Evolutionary conservation across 2,113 vertebrate genomes (phyloP).

Genomic region (Eublepharis macularius): DNA sequence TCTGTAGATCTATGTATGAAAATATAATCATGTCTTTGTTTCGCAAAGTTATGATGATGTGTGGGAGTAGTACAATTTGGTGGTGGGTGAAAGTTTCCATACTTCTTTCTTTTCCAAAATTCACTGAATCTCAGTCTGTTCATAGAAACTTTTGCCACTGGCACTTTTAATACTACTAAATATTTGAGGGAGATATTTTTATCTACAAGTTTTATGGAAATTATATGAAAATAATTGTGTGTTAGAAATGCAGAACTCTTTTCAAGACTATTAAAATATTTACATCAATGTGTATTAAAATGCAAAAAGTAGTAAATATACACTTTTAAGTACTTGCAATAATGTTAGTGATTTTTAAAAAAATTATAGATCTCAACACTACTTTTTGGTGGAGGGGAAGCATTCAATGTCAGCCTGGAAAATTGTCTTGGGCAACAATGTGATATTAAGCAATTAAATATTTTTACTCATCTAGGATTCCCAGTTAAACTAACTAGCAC

Average conservation of each 20-base stretch:
- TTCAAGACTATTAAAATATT: conserved; percentile 40
- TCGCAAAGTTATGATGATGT: conserved; percentile 39
- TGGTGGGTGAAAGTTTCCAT: conserved; percentile 25
- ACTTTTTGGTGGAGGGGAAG: too few species aligned
- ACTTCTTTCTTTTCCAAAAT: conserved; percentile 44
- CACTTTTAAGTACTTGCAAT: conserved; percentile 16
- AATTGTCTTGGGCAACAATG: too few species aligned
- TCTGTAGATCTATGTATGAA: background rate
- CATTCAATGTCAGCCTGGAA: too few species aligned
- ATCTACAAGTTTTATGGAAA: too few species aligned
- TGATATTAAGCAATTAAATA: too few species aligned
- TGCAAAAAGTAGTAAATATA: conserved; percentile 34
- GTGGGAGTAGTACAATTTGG: conserved; percentile 40
- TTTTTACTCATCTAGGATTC: too few species aligned
- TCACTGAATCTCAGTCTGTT: conserved; percentile 45
- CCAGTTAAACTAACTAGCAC: too few species aligned
- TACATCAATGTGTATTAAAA: conserved; percentile 30
- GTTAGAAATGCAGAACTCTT: conserved; percentile 33
- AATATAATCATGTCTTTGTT: conserved; percentile 39
- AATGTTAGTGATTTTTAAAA: conserved; percentile 4
- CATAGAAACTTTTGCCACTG: conserved; percentile 32
- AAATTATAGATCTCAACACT: too few species aligned
- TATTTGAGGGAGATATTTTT: background rate
- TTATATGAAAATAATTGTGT: conserved; percentile 28
- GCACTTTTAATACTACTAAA: background rate